phyloP scores from a whole-genome alignment of 2,888 invertebrate species.

The Acleris holmiana region DNA sequence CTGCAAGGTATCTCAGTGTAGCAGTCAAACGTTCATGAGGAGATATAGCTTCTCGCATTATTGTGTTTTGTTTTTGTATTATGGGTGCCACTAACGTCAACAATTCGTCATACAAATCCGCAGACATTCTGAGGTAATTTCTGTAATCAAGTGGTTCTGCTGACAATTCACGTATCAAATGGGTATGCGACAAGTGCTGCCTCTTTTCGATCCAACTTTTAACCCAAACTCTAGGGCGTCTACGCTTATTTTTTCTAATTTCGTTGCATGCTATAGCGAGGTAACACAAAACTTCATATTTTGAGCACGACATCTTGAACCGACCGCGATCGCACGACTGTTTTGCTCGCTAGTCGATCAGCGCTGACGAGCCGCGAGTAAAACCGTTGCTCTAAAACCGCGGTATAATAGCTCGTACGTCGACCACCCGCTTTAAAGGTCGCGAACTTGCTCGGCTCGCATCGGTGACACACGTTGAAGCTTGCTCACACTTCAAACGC shows the following conservation, averaged over 20 bases:
- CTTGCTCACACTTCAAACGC: no score
- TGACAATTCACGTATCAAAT: conserved; percentile 7
- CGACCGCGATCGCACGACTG: conserved; percentile 7
- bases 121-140: conserved; percentile 13
- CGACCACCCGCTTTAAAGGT: no score
- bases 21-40: conserved; percentile 24
- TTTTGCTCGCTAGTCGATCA: conserved; percentile 15
- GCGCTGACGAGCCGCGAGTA: conserved; percentile 10
- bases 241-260: conserved; percentile 13
- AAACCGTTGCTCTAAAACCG: conserved; percentile 6
- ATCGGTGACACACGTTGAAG: no score
- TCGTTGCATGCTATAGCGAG: conserved; percentile 13
- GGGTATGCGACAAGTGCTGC: conserved; percentile 12
- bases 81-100: conserved; percentile 1
- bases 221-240: conserved; percentile 17
- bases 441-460: no score
- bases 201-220: conserved; percentile 19
- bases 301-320: conserved; percentile 7
- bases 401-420: conserved; percentile 2
- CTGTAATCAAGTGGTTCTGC: conserved; percentile 9
- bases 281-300: conserved; percentile 10
- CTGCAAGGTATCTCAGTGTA: conserved; percentile 26
- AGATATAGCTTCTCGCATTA: conserved; percentile 13
- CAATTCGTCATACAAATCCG: conserved; percentile 7
- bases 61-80: conserved; percentile 13